phyloP scores from a whole-genome alignment of 2,797 vertebrate genomes.

The Streptopelia turtur region DNA sequence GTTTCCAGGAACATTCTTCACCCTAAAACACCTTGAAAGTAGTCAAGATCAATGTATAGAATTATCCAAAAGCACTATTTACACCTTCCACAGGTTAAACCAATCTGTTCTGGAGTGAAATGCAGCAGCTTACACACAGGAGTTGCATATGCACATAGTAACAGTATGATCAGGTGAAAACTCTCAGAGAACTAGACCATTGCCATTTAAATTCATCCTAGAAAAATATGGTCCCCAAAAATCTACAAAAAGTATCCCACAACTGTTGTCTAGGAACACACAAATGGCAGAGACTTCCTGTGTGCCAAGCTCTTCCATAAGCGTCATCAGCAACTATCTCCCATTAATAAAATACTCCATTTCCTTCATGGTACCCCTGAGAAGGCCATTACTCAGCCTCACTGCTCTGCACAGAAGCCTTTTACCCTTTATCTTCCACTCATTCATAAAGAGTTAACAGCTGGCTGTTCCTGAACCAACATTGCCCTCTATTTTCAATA shows the following conservation, averaged over 20 bases:
- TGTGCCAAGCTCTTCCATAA: background rate
- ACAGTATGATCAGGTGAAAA: background rate
- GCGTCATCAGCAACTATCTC: background rate
- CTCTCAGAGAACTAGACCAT: background rate
- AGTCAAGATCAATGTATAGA: background rate
- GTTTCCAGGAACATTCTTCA: background rate
- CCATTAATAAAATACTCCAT: background rate
- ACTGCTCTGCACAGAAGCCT: background rate
- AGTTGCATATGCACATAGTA: background rate
- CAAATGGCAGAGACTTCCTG: background rate
- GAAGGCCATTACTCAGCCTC: background rate
- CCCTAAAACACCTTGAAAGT: background rate
- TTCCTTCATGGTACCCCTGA: background rate
- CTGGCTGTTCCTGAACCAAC: background rate
- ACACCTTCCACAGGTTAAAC: background rate
- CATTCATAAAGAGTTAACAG: background rate
- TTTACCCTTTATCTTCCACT: background rate
- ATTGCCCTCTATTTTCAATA: slow-evolving; percentile 22
- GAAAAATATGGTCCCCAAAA: background rate
- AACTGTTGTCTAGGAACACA: background rate
- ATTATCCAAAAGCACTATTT: background rate
- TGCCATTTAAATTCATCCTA: background rate
- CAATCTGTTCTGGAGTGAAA: background rate
- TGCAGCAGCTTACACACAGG: background rate
- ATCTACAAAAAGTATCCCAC: background rate